Evolutionary conservation across 2,797 vertebrate species (phyloP), one percentile per base, ranked within the genome.

Genomic region (Urophycis tenuis): DNA sequence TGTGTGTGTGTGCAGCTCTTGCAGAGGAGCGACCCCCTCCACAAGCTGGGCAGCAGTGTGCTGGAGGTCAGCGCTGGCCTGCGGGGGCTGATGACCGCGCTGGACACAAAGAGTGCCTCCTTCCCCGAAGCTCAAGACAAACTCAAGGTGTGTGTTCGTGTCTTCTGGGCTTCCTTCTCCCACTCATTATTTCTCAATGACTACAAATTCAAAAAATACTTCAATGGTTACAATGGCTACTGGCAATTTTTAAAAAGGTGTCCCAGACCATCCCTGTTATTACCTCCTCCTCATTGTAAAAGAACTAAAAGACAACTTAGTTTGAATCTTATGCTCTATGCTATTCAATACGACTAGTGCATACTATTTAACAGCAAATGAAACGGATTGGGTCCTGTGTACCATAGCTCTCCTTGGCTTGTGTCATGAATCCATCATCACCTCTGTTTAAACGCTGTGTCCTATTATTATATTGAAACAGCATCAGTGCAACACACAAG

Each of bases 81-180:
- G 75, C 89, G 86, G 76, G 89, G 84, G 49, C 89, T 97, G 25
- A 92, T 93, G 84, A 88, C 83, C 7, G 90, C 94, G 86, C 88
- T 99, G 75, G 91, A 95, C 76, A 90, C 94, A 79, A 95, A 89
- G 83, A 96, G 93, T 81, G 82, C 93, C 82, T 94, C 92, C 74
- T 86, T 96, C 71, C 79, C 72, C 49, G 93, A 95, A 80, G 96
- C 96, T 64, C 93, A 95, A 80, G 88, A 89, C 79, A 85, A 90
- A 70, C 94, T 97, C 74, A 98, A 98, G 95, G 98, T 98, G 88
- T 87, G 80, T 80, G 7, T 75, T 8, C 73, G 49, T 67, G 34
- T 76, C 35, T 34, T 22, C n/a, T 72, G 17, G 29, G 45, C 22
- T 60, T 25, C 53, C 22, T 8, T 60, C 53, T 60, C 25, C 9